phyloP scores from a whole-genome alignment of 2,888 invertebrate genomes.

The Chloroclystis v-ata region DNA sequence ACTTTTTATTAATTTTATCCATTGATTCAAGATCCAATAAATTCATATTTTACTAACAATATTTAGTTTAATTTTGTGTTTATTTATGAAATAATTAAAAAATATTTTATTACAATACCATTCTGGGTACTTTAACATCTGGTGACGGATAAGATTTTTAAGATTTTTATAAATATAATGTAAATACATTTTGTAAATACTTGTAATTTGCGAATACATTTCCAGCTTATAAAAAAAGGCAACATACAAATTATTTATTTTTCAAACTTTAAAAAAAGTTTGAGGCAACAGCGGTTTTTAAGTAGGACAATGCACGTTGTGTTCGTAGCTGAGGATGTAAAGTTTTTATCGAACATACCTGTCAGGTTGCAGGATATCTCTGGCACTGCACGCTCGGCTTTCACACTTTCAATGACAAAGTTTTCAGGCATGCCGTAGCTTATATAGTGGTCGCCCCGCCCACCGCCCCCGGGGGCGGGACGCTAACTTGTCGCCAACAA shows the following conservation, averaged over 20 bases:
- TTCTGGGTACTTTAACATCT: too few relatives aligned
- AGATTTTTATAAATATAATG: neutral
- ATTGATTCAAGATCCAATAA: too few relatives aligned
- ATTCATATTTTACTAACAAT: too few relatives aligned
- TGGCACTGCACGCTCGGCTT: conserved; percentile 51
- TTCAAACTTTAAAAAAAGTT: too few relatives aligned
- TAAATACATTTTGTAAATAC: too few relatives aligned
- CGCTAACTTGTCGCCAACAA: conserved; percentile 41
- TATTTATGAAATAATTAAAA: too few relatives aligned
- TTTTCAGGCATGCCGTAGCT: conserved; percentile 59
- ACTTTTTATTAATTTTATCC: too few relatives aligned
- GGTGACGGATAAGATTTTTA: neutral
- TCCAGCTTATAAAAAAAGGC: too few relatives aligned
- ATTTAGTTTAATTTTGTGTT: too few relatives aligned
- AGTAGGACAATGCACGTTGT: conserved; percentile 3
- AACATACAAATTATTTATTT: too few relatives aligned
- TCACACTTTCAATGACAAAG: conserved; percentile 70
- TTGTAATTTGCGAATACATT: too few relatives aligned
- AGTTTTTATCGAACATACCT: conserved; percentile 44
- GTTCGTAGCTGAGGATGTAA: conserved; percentile 12
- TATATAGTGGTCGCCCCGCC: conserved; percentile 72
- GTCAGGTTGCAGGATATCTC: conserved; percentile 34
- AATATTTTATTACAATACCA: too few relatives aligned
- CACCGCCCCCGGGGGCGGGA: conserved; percentile 58
- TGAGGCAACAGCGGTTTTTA: conserved; percentile 9